Evolutionary conservation across 2,888 invertebrate genomes (phyloP), one percentile per base, ranked within the genome.

Genomic region (Caenorhabditis becei): DNA sequence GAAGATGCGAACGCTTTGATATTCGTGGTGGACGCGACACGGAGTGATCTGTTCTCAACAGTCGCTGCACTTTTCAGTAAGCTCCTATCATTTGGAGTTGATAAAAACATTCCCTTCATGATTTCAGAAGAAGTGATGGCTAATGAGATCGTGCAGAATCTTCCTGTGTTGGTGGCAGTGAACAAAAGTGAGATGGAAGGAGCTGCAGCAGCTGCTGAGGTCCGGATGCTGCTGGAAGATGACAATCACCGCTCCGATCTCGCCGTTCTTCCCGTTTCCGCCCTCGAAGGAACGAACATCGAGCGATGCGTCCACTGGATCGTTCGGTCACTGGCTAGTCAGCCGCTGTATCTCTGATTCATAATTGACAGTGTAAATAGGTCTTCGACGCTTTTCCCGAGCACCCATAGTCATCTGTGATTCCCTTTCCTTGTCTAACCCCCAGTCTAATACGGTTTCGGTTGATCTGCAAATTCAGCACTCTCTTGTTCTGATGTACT

Each of bases 101-200:
- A 32, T 32, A 32, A 32, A 32, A 32, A 32, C 10, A 10, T 32
- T 32, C 32, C 32, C 32, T 7, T 7, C 10, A 7, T 32, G 32
- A 20, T 80, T 88, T 82, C 72, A 90, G 88, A 87, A 61, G 82
- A 86, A 49, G 86, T 88, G 14, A 86, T 90, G 86, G 65, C 81
- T 20, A 81, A 84, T 41, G 88, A 89, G 51, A 82, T 84, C 20
- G 83, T 88, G 11, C 81, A 79, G 47, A 77, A 80, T 26, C 51
- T 90, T 24, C 90, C 90, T 10, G 78, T 90, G 8, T 77, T 90
- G 44, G 85, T 90, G 16, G 85, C 89, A 8, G 87, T 89, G 47
- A 90, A 90, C 74, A 90, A 90, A 65, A 88, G 89, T 72, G 90
- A 90, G 58, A 77, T 87, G 71, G 87, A 88, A 59, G 88, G 83